Conservation (phyloP, 2,888 invertebrate genomes). For the Zhuqinia jingwanae region DNA sequence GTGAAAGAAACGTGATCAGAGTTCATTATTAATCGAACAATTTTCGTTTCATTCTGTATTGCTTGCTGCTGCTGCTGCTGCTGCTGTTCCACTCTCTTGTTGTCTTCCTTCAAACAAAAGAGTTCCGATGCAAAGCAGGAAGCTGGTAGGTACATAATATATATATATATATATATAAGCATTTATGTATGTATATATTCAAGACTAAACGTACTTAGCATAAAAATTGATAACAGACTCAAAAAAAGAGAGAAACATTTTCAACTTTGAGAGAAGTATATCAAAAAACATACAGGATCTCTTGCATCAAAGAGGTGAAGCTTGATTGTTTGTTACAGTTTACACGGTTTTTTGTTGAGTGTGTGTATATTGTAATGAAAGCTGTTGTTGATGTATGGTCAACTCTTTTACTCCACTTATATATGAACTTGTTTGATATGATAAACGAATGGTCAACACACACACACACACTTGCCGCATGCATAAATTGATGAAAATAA, state of each 20-base stretch:
- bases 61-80: no score
- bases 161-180: background rate
- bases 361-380: slow-evolving; percentile 2
- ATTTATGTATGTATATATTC: no score
- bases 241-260: background rate
- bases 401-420: background rate
- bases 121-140: slow-evolving; percentile 36
- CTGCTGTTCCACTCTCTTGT: background rate
- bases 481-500: slow-evolving; percentile 62
- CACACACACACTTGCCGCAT: slow-evolving; percentile 12
- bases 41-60: slow-evolving; percentile 30
- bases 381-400: background rate
- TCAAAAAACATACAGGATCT: background rate
- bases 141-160: slow-evolving; percentile 2
- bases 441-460: background rate
- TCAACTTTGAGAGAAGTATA: background rate
- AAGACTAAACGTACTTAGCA: slow-evolving; percentile 41
- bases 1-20: slow-evolving; percentile 68
- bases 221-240: slow-evolving; percentile 39
- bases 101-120: slow-evolving; percentile 1
- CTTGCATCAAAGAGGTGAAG: slow-evolving; percentile 41
- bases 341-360: background rate
- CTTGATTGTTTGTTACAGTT: slow-evolving; percentile 27
- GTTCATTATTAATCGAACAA: slow-evolving; percentile 65
- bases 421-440: slow-evolving; percentile 24